Conservation (phyloP, 2,113 vertebrate genomes). For the Archilochus colubris region DNA sequence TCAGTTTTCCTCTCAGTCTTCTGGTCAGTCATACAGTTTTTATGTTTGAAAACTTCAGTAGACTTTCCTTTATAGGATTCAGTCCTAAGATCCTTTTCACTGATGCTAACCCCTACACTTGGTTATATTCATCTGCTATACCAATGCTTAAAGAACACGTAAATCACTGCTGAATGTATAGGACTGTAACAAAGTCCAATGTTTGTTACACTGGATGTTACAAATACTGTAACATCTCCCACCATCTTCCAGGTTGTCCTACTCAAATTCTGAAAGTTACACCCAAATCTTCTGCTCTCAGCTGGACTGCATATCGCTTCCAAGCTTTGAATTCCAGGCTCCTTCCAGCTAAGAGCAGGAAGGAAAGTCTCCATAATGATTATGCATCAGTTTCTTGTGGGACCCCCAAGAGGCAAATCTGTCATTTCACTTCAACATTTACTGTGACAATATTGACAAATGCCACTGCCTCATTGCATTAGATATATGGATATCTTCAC, state of each 20-base stretch:
- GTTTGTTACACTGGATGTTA: too few relatives aligned
- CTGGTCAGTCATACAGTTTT: not conserved
- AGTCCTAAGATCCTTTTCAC: not conserved
- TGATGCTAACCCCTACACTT: not conserved
- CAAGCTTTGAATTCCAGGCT: not conserved
- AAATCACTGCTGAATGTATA: not conserved
- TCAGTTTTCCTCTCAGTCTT: not conserved
- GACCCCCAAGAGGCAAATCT: constrained; percentile 51
- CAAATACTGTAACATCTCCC: too few relatives aligned
- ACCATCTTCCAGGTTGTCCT: not conserved
- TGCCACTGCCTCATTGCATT: constrained; percentile 6
- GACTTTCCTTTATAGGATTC: not conserved
- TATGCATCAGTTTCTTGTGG: constrained; percentile 28
- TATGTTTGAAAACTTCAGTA: not conserved
- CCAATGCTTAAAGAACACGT: not conserved
- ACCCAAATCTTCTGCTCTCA: not conserved
- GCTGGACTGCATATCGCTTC: not conserved
- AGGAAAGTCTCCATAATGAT: constrained; percentile 56
- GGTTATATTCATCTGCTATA: not conserved
- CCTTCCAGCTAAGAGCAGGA: constrained; percentile 5
- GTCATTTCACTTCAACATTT: constrained; percentile 61
- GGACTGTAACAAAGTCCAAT: not conserved
- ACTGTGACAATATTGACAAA: constrained; percentile 62
- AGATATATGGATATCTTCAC: constrained; percentile 15
- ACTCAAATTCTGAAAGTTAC: not conserved